phyloP scores from a whole-genome alignment of 2,113 vertebrate species.

The Oxyura jamaicensis region DNA sequence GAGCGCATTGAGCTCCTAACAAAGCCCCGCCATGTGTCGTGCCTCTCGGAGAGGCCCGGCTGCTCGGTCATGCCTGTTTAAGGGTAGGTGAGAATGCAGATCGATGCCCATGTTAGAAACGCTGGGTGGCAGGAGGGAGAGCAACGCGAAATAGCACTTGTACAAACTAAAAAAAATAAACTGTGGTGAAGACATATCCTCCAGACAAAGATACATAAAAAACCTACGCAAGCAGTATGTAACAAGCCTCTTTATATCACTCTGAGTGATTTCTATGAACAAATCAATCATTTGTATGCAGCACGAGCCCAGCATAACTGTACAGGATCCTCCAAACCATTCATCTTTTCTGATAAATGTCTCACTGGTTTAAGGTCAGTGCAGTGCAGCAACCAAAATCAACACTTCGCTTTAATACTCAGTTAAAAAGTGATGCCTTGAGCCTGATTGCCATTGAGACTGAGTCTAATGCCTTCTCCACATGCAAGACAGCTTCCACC shows the following conservation, averaged over 20 bases:
- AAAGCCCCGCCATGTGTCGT: slow-evolving; percentile 1
- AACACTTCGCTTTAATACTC: neutral
- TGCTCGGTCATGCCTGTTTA: neutral
- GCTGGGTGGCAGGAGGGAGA: neutral
- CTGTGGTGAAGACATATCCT: neutral
- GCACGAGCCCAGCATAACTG: neutral
- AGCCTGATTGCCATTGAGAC: neutral
- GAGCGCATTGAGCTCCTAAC: neutral
- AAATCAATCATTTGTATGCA: neutral
- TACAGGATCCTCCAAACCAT: neutral
- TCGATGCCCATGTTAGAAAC: neutral
- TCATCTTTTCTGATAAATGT: neutral
- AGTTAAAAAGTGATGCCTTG: neutral
- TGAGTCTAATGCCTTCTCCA: neutral
- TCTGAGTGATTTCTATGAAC: neutral
- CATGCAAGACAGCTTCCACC: neutral
- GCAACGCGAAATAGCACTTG: neutral
- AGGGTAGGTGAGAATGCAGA: neutral
- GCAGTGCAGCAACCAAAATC: neutral
- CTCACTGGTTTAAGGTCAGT: neutral
- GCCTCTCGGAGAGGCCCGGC: slow-evolving; percentile 23
- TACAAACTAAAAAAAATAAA: neutral
- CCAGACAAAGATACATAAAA: neutral
- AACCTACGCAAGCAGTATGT: neutral
- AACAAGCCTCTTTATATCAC: neutral